phyloP scores from a whole-genome alignment of 1,140 invertebrate species.

The Brachionus calyciflorus region DNA sequence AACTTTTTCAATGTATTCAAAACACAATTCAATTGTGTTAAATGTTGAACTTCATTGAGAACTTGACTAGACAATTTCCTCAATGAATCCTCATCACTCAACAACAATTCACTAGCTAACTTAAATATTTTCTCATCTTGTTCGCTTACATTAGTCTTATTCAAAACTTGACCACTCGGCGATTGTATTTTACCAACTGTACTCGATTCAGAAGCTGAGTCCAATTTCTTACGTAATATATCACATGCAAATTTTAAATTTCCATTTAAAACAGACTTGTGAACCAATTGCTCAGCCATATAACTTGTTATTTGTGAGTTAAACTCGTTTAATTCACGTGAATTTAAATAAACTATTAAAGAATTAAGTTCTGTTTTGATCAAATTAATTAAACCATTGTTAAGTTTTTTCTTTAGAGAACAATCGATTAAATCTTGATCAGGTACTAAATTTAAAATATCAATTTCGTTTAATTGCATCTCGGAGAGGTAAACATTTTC shows the following conservation, averaged over 20 bases:
- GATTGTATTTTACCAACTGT: not conserved
- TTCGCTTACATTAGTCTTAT: conserved; percentile 10
- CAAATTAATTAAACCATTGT: not conserved
- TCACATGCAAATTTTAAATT: conserved; percentile 42
- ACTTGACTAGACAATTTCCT: conserved; percentile 23
- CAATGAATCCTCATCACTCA: conserved; percentile 34
- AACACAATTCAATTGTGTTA: conserved; percentile 32
- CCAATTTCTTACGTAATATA: not conserved
- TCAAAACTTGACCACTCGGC: not conserved
- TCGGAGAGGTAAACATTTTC: not conserved
- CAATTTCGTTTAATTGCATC: not conserved
- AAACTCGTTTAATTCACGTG: not conserved
- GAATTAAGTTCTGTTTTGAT: conserved; percentile 15
- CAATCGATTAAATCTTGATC: not conserved
- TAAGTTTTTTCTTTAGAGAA: not conserved
- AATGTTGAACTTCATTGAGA: conserved; percentile 5
- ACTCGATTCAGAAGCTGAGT: not conserved
- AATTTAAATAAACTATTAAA: not conserved
- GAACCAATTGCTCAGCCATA: conserved; percentile 42
- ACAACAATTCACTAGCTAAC: conserved; percentile 27
- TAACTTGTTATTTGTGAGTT: not conserved
- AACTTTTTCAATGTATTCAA: conserved; percentile 32
- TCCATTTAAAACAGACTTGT: conserved; percentile 20
- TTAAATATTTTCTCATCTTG: conserved; percentile 36
- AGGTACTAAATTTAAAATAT: not conserved